Evolutionary conservation across 2,888 invertebrate genomes (phyloP).

Genomic region (Tipula lateralis): DNA sequence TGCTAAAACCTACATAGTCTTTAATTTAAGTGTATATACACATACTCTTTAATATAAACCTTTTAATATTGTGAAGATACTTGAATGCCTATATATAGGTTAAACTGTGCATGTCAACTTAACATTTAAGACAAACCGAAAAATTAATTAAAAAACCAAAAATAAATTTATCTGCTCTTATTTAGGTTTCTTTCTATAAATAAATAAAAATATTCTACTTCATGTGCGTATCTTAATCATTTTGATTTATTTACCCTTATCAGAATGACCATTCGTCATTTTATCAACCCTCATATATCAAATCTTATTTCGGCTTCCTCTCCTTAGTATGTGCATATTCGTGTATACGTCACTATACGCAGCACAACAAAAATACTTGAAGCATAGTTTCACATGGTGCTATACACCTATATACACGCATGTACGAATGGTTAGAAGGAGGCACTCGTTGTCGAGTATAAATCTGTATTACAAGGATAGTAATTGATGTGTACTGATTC

Average conservation of each 20-base stretch:
- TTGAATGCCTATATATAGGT: neutral
- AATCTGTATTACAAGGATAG: no score
- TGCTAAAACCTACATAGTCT: no score
- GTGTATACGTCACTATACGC: no score
- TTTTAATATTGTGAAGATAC: neutral
- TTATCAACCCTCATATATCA: slow-evolving; percentile 9
- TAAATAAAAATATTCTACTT: neutral
- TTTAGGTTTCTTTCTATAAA: neutral
- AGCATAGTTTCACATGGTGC: no score
- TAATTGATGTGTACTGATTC: neutral
- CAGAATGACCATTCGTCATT: slow-evolving; percentile 1
- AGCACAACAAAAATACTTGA: no score
- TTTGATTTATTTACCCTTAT: slow-evolving; percentile 24
- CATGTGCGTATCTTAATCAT: neutral
- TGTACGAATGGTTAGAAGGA: no score
- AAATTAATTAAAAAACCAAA: neutral
- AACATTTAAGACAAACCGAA: neutral
- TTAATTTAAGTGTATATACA: no score
- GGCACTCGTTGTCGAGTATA: no score
- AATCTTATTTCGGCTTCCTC: neutral
- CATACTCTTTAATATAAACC: no score
- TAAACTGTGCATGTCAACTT: neutral
- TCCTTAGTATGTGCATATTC: neutral
- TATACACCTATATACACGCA: no score
- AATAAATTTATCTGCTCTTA: neutral